These are phyloP conservation scores for Apteryx owenii DNA, from an alignment of 2,113 vertebrate species.

Conservation along the genomic window DNA sequence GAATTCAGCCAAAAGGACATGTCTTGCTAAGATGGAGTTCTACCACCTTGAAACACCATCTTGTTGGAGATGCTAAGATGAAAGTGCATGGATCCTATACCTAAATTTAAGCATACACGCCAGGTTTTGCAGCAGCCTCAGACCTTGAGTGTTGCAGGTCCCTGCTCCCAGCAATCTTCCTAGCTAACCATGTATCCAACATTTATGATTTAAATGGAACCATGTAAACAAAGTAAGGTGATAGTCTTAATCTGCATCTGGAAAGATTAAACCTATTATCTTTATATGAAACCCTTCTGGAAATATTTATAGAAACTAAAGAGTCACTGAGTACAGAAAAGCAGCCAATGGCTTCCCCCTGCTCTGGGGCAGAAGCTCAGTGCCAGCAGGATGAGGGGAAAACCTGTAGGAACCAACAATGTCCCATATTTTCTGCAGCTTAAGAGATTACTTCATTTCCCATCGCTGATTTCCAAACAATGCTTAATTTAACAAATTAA, in stretches of 20 bases:
- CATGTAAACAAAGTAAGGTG: fast-evolving
- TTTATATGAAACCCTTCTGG: background rate
- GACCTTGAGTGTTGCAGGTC: background rate
- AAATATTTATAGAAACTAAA: background rate
- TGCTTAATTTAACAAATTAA: background rate
- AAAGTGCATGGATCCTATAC: background rate
- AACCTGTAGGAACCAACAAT: background rate
- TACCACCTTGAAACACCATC: background rate
- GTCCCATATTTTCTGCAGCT: background rate
- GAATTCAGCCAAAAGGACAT: background rate
- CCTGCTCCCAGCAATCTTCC: background rate
- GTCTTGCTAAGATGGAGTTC: background rate
- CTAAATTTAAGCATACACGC: background rate
- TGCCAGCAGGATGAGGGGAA: background rate
- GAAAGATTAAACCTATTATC: background rate
- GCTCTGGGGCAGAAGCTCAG: background rate
- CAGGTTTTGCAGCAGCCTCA: background rate
- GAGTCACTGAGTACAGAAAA: background rate
- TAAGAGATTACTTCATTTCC: background rate
- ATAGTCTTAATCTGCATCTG: background rate
- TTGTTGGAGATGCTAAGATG: background rate
- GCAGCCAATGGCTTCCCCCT: background rate
- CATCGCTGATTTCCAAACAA: background rate
- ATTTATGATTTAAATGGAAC: background rate
- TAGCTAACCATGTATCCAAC: background rate